Conservation (phyloP, 1,140 invertebrate genomes). For the Drosophila sulfurigaster region DNA sequence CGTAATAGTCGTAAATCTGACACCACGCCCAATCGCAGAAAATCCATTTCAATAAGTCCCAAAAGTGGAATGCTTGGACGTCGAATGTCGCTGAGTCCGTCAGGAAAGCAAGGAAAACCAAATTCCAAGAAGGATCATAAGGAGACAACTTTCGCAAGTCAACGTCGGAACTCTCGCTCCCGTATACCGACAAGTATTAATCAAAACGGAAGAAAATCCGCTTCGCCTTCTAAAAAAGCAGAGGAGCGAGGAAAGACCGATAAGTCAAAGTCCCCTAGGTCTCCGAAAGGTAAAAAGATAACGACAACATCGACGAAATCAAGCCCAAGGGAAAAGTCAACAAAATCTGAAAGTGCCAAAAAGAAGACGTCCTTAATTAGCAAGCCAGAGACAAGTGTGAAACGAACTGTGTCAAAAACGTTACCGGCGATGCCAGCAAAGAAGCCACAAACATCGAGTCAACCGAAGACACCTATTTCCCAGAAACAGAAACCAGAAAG, state of each 20-base stretch:
- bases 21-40: slow-evolving; percentile 55
- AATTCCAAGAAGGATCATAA: slow-evolving; percentile 14
- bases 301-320: slow-evolving; percentile 15
- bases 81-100: slow-evolving; percentile 70
- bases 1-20: slow-evolving; percentile 29
- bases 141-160: neutral
- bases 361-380: slow-evolving; percentile 46
- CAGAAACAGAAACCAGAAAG: slow-evolving; percentile 27
- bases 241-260: slow-evolving; percentile 16
- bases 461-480: slow-evolving; percentile 16
- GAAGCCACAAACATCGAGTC: slow-evolving; percentile 24
- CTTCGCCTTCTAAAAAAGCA: slow-evolving; percentile 50
- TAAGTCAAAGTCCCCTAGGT: slow-evolving; percentile 25
- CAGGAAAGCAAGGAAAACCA: neutral
- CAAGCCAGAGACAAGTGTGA: slow-evolving; percentile 23
- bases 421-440: slow-evolving; percentile 10
- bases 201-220: slow-evolving; percentile 29
- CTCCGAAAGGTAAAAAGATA: slow-evolving; percentile 27
- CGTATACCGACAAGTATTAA: slow-evolving; percentile 65
- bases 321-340: slow-evolving; percentile 54
- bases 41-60: slow-evolving; percentile 75
- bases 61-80: slow-evolving; percentile 26
- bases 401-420: slow-evolving; percentile 1
- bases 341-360: slow-evolving; percentile 81
- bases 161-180: slow-evolving; percentile 61